phyloP scores from a whole-genome alignment of 2,888 invertebrate genomes.

The Hypomecis atomaria region DNA sequence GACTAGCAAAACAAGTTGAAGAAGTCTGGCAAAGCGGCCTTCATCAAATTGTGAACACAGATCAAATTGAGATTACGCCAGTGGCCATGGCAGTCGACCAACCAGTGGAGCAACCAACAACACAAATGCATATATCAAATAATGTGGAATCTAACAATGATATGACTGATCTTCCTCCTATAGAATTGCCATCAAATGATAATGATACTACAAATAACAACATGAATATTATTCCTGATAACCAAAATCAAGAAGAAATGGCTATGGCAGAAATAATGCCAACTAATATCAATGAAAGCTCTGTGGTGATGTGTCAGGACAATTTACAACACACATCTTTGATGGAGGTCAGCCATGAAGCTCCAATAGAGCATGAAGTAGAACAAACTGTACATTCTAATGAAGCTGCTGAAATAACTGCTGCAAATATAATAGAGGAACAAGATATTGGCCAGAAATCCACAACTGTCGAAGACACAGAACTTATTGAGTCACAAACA shows the following conservation, averaged over 20 bases:
- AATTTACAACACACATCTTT: conserved; percentile 5
- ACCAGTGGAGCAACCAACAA: conserved; percentile 41
- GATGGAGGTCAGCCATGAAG: conserved; percentile 20
- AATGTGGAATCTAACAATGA: conserved; percentile 41
- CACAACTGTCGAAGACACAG: conserved; percentile 22
- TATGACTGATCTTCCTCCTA: conserved; percentile 55
- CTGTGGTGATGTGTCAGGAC: conserved; percentile 6
- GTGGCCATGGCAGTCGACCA: conserved; percentile 46
- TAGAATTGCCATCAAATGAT: conserved; percentile 46
- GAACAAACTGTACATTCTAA: conserved; percentile 27
- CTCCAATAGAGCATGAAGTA: conserved; percentile 28
- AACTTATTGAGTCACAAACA: conserved; percentile 42
- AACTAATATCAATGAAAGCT: conserved; percentile 9
- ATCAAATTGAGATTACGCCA: conserved; percentile 48
- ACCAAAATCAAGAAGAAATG: conserved; percentile 21
- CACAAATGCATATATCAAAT: conserved; percentile 41
- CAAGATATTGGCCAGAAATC: conserved; percentile 25
- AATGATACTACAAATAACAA: conserved; percentile 35
- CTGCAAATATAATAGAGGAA: conserved; percentile 27
- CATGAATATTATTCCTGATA: conserved; percentile 1
- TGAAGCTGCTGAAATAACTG: conserved; percentile 15
- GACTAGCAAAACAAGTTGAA: conserved; percentile 60
- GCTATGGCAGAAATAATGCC: conserved; percentile 7
- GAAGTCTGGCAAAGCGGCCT: conserved; percentile 65
- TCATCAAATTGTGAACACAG: conserved; percentile 50